These are phyloP conservation scores for Drosophila colorata DNA, from an alignment of 2,888 invertebrate species.

Conservation along the genomic window DNA sequence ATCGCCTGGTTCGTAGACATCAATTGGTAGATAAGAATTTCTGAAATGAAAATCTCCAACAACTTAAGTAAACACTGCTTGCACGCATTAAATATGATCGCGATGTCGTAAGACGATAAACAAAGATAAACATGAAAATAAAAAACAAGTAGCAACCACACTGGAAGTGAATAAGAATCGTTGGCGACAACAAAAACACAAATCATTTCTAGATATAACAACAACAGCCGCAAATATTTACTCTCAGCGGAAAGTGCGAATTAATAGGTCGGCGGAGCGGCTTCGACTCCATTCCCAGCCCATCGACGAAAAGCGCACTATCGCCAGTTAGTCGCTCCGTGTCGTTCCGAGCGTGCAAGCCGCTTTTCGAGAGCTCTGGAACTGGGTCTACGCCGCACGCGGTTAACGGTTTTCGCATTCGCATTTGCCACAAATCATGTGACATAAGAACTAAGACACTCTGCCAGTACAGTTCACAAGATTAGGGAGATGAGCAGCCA, in stretches of 20 bases:
- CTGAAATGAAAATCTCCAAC: constrained; percentile 55
- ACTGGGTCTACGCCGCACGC: constrained; percentile 21
- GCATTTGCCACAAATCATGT: constrained; percentile 53
- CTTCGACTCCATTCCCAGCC: constrained; percentile 28
- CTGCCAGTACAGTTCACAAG: constrained; percentile 12
- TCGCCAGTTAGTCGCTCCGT: constrained; percentile 39
- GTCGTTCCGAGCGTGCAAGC: constrained; percentile 39
- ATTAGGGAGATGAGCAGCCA: constrained; percentile 51
- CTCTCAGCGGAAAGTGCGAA: constrained; percentile 59
- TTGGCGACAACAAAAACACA: constrained; percentile 8
- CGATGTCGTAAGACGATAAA: constrained; percentile 56
- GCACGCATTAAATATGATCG: constrained; percentile 26
- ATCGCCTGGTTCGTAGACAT: neutral
- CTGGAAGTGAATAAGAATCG: constrained; percentile 13
- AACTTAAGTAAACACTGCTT: constrained; percentile 42
- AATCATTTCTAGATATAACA: constrained; percentile 33
- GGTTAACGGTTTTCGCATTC: constrained; percentile 33
- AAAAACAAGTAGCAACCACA: constrained; percentile 27
- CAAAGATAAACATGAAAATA: constrained; percentile 40
- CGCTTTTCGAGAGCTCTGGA: constrained; percentile 14
- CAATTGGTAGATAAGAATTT: constrained; percentile 41
- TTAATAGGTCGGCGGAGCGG: constrained; percentile 43
- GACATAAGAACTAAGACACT: constrained; percentile 49
- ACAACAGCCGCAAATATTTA: constrained; percentile 22
- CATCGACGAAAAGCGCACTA: constrained; percentile 5